Evolutionary conservation across 2,797 vertebrate species (phyloP).

Genomic region (Vultur gryphus): DNA sequence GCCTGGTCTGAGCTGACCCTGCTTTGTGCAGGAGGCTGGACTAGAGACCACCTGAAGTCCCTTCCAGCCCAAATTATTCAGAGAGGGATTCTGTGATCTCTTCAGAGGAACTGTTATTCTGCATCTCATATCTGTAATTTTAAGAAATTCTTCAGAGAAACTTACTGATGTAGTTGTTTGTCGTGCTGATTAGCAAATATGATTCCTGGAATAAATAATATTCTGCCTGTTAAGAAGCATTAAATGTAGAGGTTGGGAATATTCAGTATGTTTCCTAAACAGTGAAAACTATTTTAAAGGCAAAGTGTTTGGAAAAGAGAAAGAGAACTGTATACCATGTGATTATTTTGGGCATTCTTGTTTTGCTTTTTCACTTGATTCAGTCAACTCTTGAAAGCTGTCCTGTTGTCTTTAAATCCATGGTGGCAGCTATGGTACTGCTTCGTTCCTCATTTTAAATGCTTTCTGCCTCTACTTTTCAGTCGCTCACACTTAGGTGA

Average conservation of each 20-base stretch:
- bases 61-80: not conserved
- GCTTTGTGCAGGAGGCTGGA: not conserved
- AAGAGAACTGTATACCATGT: not conserved
- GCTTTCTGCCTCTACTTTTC: conserved; percentile 45
- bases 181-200: not conserved
- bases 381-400: conserved; percentile 38
- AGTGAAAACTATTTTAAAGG: not conserved
- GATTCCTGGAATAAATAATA: not conserved
- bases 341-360: not conserved
- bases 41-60: not conserved
- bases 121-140: not conserved
- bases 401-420: conserved; percentile 46
- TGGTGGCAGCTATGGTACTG: not conserved
- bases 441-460: conserved; percentile 63
- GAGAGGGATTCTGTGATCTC: not conserved
- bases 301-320: not conserved
- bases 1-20: not conserved
- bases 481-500: conserved; percentile 69
- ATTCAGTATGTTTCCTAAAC: not conserved
- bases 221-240: not conserved
- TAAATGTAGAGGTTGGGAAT: not conserved
- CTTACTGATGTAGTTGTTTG: not conserved
- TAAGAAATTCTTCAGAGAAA: not conserved
- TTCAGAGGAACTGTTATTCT: not conserved
- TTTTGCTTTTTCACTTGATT: not conserved